Conservation (phyloP, 64 coral and sea anemone species). For the Stichodactyla mertensii region DNA sequence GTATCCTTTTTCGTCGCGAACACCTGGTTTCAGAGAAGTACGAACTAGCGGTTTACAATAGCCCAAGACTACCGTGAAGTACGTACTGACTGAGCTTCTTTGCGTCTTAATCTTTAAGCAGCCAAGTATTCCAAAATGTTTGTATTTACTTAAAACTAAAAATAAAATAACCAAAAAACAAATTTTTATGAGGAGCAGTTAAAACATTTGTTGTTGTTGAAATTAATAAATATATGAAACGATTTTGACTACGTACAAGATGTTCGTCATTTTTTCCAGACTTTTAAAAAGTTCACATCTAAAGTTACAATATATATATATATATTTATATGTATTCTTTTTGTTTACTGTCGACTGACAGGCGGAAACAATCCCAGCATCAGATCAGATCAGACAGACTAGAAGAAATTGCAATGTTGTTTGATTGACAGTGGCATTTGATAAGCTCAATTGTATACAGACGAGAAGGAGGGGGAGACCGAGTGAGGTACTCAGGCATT, state of each 20-base stretch:
- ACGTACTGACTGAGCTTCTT: no score
- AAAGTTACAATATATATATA: conserved; percentile 4
- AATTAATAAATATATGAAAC: conserved; percentile 26
- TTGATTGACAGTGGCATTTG: conserved; percentile 11
- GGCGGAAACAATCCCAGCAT: background rate
- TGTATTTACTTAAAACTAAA: no score
- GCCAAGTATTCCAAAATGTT: no score
- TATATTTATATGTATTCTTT: background rate
- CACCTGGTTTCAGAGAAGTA: no score
- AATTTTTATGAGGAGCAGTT: background rate
- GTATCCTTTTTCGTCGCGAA: background rate
- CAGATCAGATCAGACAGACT: conserved; percentile 3
- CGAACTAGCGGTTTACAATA: no score
- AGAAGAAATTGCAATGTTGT: conserved; percentile 9
- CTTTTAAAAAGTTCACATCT: conserved; percentile 15
- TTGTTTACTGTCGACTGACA: background rate
- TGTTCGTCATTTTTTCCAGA: conserved; percentile 6
- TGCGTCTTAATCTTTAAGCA: no score
- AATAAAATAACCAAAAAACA: background rate
- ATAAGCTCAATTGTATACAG: conserved; percentile 13
- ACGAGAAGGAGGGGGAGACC: background rate
- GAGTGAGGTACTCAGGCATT: conserved; percentile 1
- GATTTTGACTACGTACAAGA: conserved; percentile 21
- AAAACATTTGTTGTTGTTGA: background rate
- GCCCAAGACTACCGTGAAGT: no score